Evolutionary conservation across 2,113 vertebrate genomes (phyloP).

Genomic region (Colaptes auratus): DNA sequence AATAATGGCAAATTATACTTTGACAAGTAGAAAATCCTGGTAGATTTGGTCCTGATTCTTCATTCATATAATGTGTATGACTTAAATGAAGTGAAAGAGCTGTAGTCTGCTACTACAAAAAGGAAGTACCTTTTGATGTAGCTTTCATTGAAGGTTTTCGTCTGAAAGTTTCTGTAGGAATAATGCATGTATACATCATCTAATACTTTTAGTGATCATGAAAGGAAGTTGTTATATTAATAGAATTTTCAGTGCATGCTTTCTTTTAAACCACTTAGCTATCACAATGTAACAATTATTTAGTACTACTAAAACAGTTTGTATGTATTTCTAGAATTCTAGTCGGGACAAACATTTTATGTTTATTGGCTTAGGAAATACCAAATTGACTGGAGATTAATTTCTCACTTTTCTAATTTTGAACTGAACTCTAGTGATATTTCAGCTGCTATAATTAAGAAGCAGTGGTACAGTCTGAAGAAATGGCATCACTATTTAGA

Average conservation of each 20-base stretch:
- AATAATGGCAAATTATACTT: background rate
- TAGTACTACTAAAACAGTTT: background rate
- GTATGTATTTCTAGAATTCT: background rate
- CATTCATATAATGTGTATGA: accelerated
- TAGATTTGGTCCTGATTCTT: background rate
- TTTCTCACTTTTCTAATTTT: background rate
- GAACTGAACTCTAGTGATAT: background rate
- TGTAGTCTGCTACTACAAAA: background rate
- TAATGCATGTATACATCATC: background rate
- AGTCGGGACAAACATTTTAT: background rate
- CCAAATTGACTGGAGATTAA: background rate
- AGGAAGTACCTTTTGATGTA: background rate
- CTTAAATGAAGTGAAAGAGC: background rate
- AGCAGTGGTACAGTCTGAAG: background rate
- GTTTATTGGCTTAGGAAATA: background rate
- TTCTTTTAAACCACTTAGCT: background rate
- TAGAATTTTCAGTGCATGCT: background rate
- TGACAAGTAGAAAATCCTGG: accelerated
- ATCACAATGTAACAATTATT: background rate
- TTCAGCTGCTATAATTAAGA: background rate
- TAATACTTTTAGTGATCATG: background rate
- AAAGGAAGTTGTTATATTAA: background rate
- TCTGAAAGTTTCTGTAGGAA: background rate
- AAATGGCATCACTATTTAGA: background rate
- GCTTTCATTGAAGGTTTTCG: background rate